phyloP scores from a whole-genome alignment of 2,888 invertebrate species.

The Sinopyrophorus schimmeli region DNA sequence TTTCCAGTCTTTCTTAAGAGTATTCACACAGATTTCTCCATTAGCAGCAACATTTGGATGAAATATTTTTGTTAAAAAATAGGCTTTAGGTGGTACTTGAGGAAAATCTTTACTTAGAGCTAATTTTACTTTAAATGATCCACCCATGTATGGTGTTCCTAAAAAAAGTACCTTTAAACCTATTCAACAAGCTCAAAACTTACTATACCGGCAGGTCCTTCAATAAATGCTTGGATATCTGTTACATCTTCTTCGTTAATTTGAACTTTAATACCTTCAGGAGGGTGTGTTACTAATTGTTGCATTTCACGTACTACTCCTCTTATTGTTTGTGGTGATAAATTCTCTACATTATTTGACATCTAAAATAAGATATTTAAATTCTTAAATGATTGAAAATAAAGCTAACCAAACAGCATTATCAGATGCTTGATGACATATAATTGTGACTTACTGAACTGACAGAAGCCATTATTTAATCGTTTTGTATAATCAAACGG shows the following conservation, averaged over 20 bases:
- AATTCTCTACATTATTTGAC: constrained; percentile 88
- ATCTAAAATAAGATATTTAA: constrained; percentile 68
- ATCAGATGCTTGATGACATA: too few species aligned
- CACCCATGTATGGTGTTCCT: constrained; percentile 90
- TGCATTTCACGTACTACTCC: constrained; percentile 88
- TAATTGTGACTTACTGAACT: constrained; percentile 14
- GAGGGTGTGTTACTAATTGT: constrained; percentile 78
- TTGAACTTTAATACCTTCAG: constrained; percentile 88
- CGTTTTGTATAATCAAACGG: constrained; percentile 8
- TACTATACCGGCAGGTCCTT: constrained; percentile 69
- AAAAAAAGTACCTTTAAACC: constrained; percentile 18
- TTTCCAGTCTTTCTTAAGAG: constrained; percentile 95
- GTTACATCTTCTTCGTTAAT: constrained; percentile 92
- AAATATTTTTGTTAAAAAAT: constrained; percentile 93
- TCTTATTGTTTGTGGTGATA: constrained; percentile 89
- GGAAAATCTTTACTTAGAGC: constrained; percentile 93
- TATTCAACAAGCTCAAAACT: neutral
- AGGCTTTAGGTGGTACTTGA: constrained; percentile 87
- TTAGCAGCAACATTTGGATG: constrained; percentile 94
- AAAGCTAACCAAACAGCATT: too few species aligned
- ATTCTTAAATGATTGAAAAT: too few species aligned
- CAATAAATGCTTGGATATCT: constrained; percentile 89
- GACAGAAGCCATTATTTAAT: constrained; percentile 27
- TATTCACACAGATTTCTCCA: constrained; percentile 97
- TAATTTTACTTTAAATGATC: constrained; percentile 86